phyloP scores from a whole-genome alignment of 1,140 invertebrate genomes.

The Atta colombica region DNA sequence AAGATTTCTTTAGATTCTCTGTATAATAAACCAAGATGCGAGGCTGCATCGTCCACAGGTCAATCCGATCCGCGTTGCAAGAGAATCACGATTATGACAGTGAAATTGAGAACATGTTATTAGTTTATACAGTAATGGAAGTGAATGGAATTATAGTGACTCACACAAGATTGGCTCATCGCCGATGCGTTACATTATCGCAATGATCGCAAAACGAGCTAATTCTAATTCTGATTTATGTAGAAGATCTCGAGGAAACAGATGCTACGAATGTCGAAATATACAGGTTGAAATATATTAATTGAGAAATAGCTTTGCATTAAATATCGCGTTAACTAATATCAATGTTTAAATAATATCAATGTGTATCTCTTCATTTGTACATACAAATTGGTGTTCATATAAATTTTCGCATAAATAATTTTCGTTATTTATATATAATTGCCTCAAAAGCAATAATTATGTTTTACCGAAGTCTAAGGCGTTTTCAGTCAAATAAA shows the following conservation, averaged over 20 bases:
- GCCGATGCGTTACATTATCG: slow-evolving; percentile 31
- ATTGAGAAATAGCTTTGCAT: background rate
- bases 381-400: too few relatives aligned
- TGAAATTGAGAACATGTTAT: slow-evolving; percentile 56
- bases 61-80: slow-evolving; percentile 11
- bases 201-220: slow-evolving; percentile 8
- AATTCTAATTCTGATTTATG: slow-evolving; percentile 20
- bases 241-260: background rate
- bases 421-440: background rate
- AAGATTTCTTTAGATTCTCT: background rate
- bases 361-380: background rate
- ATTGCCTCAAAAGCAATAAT: background rate
- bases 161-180: slow-evolving; percentile 45
- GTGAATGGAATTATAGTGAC: slow-evolving; percentile 48
- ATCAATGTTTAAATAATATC: background rate
- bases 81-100: slow-evolving; percentile 35
- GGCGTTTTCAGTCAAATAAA: background rate
- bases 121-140: slow-evolving; percentile 19
- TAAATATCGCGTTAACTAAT: background rate
- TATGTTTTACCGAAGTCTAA: background rate
- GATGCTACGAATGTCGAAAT: background rate
- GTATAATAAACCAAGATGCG: background rate
- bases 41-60: background rate
- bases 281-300: background rate
- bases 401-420: background rate